phyloP scores from a whole-genome alignment of 2,888 invertebrate genomes.

The Gymnosoma rotundatum region DNA sequence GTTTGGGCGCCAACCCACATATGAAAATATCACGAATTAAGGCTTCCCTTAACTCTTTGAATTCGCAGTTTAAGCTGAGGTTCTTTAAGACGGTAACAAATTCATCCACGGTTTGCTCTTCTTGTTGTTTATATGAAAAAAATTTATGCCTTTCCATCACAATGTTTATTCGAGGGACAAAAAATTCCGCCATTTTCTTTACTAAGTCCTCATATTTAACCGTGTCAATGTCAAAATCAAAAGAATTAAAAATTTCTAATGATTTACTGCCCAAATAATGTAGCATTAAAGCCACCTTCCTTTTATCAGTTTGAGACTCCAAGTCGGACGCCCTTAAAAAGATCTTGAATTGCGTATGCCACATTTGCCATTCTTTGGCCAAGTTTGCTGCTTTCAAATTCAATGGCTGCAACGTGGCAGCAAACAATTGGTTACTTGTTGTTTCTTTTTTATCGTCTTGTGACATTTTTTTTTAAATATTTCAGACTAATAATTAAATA shows the following conservation, averaged over 20 bases:
- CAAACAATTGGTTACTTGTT: not conserved
- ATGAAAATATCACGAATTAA: slow-evolving; percentile 21
- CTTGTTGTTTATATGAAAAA: not conserved
- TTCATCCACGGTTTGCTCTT: not conserved
- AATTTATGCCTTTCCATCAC: slow-evolving; percentile 6
- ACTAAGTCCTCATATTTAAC: slow-evolving; percentile 1
- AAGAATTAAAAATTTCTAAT: slow-evolving; percentile 8
- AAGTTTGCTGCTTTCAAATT: slow-evolving; percentile 7
- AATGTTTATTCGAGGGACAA: not conserved
- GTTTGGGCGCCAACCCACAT: slow-evolving; percentile 20
- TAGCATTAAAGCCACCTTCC: not conserved
- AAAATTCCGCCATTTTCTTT: not conserved
- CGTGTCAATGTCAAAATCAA: slow-evolving; percentile 3
- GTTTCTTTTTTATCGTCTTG: too few relatives aligned
- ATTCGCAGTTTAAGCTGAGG: not conserved
- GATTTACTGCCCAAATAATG: not conserved
- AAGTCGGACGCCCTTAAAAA: slow-evolving; percentile 12
- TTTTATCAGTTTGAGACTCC: slow-evolving; percentile 6
- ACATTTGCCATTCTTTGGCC: slow-evolving; percentile 19
- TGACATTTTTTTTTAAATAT: too few relatives aligned
- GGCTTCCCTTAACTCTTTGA: not conserved
- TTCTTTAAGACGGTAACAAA: not conserved
- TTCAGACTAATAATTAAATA: too few relatives aligned
- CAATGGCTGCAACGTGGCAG: slow-evolving; percentile 10
- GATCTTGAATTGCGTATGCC: slow-evolving; percentile 30